Base-by-base conservation (phyloP, 1,140 invertebrate species). In the Apocrypta bakeri region DNA sequence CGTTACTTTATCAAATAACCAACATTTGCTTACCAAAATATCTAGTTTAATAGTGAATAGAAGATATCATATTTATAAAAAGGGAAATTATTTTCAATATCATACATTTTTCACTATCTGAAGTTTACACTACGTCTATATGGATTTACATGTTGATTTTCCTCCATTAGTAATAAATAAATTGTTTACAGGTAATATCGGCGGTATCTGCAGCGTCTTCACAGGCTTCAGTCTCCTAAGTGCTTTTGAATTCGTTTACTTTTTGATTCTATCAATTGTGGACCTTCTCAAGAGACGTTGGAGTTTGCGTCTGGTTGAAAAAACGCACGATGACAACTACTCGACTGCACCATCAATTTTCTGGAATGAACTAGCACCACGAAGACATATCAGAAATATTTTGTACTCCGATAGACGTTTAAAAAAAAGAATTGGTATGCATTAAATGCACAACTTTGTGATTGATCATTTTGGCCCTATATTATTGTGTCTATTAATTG, bases 171-270 rank as follows among this genome's bases (percentile, higher is more conserved):
- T n/a, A n/a, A n/a, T n/a, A n/a, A n/a, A n/a, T n/a, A n/a, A n/a
- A 2, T 56, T 56, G 40, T 27, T 63, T 86, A 8, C 88, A 94
- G 94, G 93, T 85, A 93, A 93, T 85, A 93, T 94, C 63, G 94
- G 94, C n/a, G 94, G 94, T 8, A 92, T 94, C 0, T 93, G 94
- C 63, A 94, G 94, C 1, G 92, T 94, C 78, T 93, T 94, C 48
- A 92, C 94, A 17, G 94, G 94, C 27, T 94, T 94, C 87, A 95
- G 94, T 85, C 90, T 94, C 71, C 91, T 95, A 11, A 94, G 92
- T 25, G 86, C 94, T 1, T 87, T 94, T 2, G 94, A 94, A 86
- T 90, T 94, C 29, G 84, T 93, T 25, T 94, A 94, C 81, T 94
- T 94, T 84, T 90, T 92, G 78, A 88, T 92, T 0, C 87, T 88